These are phyloP conservation scores for Orussus abietinus DNA, from an alignment of 1,140 invertebrate genomes.

Conservation along the genomic window DNA sequence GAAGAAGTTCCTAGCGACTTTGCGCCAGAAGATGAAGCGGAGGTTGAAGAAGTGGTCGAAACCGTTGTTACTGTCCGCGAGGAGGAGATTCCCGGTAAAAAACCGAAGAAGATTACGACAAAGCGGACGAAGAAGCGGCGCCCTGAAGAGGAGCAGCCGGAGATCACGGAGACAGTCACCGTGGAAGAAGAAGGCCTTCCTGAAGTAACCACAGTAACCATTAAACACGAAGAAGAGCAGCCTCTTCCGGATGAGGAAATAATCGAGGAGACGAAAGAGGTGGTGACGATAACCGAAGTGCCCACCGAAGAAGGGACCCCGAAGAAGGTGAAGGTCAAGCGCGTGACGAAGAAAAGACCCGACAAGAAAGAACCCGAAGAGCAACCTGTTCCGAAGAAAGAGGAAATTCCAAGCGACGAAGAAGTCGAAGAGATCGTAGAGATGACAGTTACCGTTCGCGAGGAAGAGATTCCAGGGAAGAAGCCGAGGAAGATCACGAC, in stretches of 20 bases:
- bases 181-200: constrained; percentile 29
- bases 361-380: constrained; percentile 25
- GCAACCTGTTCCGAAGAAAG: constrained; percentile 17
- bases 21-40: constrained; percentile 17
- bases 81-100: constrained; percentile 10
- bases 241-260: constrained; percentile 21
- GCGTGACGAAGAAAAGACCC: constrained; percentile 18
- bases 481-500: constrained; percentile 14
- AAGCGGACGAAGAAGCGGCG: constrained; percentile 24
- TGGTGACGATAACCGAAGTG: constrained; percentile 48
- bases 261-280: constrained; percentile 45
- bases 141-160: constrained; percentile 33
- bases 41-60: constrained; percentile 2
- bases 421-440: constrained; percentile 3
- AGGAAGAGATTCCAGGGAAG: constrained; percentile 10
- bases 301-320: constrained; percentile 40
- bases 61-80: neutral
- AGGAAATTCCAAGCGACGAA: constrained; percentile 5
- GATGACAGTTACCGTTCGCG: neutral
- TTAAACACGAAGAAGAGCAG: constrained; percentile 10
- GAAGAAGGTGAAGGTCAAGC: constrained; percentile 35
- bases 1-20: constrained; percentile 11
- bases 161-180: constrained; percentile 30
- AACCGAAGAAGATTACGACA: constrained; percentile 14
- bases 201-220: constrained; percentile 17